Evolutionary conservation across 2,113 vertebrate species (phyloP).

Genomic region (Hepsetus odoe): DNA sequence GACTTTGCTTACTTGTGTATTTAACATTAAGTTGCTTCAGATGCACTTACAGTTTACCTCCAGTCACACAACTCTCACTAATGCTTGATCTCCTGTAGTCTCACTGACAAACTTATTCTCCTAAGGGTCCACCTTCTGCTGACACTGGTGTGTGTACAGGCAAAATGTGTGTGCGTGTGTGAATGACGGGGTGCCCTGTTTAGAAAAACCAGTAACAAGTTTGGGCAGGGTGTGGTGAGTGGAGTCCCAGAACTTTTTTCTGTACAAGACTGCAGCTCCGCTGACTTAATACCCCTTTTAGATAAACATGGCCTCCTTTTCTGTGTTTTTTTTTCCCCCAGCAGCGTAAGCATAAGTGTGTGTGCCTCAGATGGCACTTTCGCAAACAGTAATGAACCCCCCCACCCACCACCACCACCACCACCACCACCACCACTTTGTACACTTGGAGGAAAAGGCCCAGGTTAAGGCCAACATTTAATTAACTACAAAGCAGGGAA

Average conservation of each 20-base stretch:
- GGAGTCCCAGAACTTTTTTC: slow-evolving; percentile 63
- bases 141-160: slow-evolving; percentile 55
- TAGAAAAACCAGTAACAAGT: slow-evolving; percentile 66
- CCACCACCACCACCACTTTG: neutral
- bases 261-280: slow-evolving; percentile 67
- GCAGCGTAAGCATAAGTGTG: slow-evolving; percentile 4
- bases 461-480: slow-evolving; percentile 13
- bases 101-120: neutral
- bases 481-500: neutral
- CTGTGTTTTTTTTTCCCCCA: slow-evolving; percentile 26
- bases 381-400: slow-evolving; percentile 16
- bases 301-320: slow-evolving; percentile 67
- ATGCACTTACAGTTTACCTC: neutral
- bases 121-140: neutral
- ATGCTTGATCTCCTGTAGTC: neutral
- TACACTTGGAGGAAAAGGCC: slow-evolving; percentile 1
- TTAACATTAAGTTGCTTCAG: neutral
- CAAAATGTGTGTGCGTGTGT: slow-evolving; percentile 57
- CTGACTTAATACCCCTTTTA: slow-evolving; percentile 66
- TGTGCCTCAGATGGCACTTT: slow-evolving; percentile 8
- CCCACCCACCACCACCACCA: too few species aligned
- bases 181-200: slow-evolving; percentile 12
- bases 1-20: neutral
- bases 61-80: neutral
- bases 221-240: slow-evolving; percentile 70